Conservation (phyloP, 1,140 invertebrate genomes). For the Diprion similis region DNA sequence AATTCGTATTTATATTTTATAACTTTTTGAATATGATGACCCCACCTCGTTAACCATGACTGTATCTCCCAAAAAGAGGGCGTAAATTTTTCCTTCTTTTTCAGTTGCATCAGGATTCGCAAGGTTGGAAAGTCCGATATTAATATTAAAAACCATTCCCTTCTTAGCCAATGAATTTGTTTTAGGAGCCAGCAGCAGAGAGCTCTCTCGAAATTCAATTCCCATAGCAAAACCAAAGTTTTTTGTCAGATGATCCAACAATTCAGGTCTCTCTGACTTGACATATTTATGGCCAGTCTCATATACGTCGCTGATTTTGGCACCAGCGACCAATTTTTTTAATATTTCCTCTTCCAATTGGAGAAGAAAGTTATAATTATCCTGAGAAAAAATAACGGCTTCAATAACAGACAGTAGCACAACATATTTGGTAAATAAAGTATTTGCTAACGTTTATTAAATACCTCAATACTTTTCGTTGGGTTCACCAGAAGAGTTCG, state of each 20-base stretch:
- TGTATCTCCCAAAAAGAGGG: conserved; percentile 96
- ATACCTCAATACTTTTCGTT: conserved; percentile 75
- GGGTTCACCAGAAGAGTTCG: conserved; percentile 98
- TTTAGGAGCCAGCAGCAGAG: conserved; percentile 91
- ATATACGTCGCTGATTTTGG: conserved; percentile 89
- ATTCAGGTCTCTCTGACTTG: conserved; percentile 85
- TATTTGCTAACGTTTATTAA: conserved; percentile 36
- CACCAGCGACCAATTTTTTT: conserved; percentile 82
- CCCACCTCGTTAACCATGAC: conserved; percentile 88
- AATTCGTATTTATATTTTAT: conserved; percentile 6
- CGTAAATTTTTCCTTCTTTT: conserved; percentile 88
- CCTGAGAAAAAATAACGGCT: conserved; percentile 61
- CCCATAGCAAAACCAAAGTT: conserved; percentile 96
- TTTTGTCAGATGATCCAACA: conserved; percentile 93
- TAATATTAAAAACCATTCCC: conserved; percentile 97
- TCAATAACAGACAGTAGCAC: background rate
- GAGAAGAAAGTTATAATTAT: conserved; percentile 93
- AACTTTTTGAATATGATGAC: background rate
- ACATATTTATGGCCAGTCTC: conserved; percentile 82
- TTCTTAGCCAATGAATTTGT: conserved; percentile 82
- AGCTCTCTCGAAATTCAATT: conserved; percentile 97
- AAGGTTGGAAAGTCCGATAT: conserved; percentile 91
- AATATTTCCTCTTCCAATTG: conserved; percentile 92
- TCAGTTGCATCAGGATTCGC: conserved; percentile 84
- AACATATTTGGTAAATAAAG: conserved; percentile 11